Evolutionary conservation across 2,113 vertebrate genomes (phyloP).

Genomic region (Bujurquina vittata): DNA sequence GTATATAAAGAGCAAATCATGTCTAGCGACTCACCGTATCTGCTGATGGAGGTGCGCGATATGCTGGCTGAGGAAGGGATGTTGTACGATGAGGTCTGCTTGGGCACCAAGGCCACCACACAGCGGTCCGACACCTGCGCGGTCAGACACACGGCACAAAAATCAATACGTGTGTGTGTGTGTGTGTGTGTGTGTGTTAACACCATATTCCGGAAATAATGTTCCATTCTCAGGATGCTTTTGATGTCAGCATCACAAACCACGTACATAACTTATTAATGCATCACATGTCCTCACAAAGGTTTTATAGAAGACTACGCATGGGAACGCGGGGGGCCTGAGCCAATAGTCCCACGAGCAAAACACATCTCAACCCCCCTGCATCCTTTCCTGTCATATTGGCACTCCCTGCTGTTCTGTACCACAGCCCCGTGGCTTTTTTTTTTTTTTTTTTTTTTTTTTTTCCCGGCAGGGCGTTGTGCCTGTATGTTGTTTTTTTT

Average conservation of each 20-base stretch:
- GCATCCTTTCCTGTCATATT: slow-evolving; percentile 41
- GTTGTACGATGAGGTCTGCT: slow-evolving; percentile 99
- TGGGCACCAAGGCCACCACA: slow-evolving; percentile 94
- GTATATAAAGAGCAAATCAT: neutral
- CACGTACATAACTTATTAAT: neutral
- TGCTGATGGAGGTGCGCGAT: slow-evolving; percentile 93
- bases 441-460: neutral
- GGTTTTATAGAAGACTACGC: slow-evolving; percentile 4
- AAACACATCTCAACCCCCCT: slow-evolving; percentile 19
- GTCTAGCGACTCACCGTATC: slow-evolving; percentile 88
- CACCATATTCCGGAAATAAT: neutral
- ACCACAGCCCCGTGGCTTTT: slow-evolving; percentile 33
- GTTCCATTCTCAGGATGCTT: neutral
- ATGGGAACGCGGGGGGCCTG: neutral
- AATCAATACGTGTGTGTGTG: too few species aligned
- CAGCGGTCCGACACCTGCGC: slow-evolving; percentile 95
- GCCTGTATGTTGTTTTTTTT: too few species aligned
- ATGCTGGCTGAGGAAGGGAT: slow-evolving; percentile 96
- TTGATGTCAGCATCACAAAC: neutral
- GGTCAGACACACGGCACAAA: slow-evolving; percentile 1
- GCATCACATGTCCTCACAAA: neutral
- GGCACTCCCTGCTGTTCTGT: slow-evolving; percentile 39
- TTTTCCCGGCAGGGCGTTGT: too few species aligned
- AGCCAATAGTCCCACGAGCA: slow-evolving; percentile 34
- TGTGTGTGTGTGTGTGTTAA: neutral